Evolutionary conservation across 2,888 invertebrate genomes (phyloP).

Genomic region (Plutella xylostella): DNA sequence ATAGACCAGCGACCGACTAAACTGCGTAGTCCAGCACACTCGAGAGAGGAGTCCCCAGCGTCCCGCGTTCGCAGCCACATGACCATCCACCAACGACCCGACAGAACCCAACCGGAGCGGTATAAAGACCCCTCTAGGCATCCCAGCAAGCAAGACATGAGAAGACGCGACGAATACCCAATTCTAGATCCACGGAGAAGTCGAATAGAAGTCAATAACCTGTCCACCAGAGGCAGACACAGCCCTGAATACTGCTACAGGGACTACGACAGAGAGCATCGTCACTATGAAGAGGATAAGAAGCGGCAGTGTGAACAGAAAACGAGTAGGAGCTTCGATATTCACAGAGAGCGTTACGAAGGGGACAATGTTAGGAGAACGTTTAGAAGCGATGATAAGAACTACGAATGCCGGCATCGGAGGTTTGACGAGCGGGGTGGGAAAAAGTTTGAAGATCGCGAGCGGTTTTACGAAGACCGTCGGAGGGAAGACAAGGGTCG

Average conservation of each 20-base stretch:
- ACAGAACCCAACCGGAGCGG: constrained; percentile 21
- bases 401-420: constrained; percentile 23
- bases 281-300: constrained; percentile 35
- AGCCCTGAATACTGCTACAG: constrained; percentile 26
- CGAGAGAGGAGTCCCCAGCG: constrained; percentile 24
- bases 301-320: constrained; percentile 33
- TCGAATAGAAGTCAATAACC: not conserved
- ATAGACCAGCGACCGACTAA: constrained; percentile 29
- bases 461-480: constrained; percentile 6
- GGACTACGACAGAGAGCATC: constrained; percentile 29
- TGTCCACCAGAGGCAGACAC: constrained; percentile 18
- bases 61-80: constrained; percentile 25
- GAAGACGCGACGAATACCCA: constrained; percentile 30
- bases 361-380: constrained; percentile 39
- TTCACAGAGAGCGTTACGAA: constrained; percentile 30
- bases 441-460: constrained; percentile 10
- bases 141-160: constrained; percentile 34
- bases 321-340: constrained; percentile 47
- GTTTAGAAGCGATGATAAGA: constrained; percentile 36
- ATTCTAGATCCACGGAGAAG: constrained; percentile 19
- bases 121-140: constrained; percentile 30
- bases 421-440: constrained; percentile 22
- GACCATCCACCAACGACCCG: constrained; percentile 15
- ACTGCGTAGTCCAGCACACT: constrained; percentile 31
- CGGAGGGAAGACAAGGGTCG: constrained; percentile 6